These are phyloP conservation scores for Ahaetulla prasina DNA, from an alignment of 2,113 vertebrate genomes.

Conservation along the genomic window DNA sequence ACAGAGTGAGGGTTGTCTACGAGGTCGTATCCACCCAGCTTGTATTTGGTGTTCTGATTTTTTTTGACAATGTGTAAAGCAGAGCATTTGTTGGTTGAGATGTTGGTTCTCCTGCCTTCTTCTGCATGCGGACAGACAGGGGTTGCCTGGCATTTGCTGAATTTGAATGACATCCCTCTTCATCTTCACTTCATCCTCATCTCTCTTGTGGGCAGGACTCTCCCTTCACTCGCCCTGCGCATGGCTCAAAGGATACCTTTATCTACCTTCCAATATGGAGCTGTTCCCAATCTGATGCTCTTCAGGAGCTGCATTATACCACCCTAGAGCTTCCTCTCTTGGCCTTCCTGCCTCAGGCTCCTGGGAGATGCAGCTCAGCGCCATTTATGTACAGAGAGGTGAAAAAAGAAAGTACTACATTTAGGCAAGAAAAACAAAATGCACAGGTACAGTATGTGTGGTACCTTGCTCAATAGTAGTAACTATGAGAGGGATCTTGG, in stretches of 20 bases:
- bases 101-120: background rate
- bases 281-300: background rate
- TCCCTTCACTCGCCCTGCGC: background rate
- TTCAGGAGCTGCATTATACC: background rate
- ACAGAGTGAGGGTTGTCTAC: too few relatives aligned
- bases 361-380: background rate
- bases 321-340: background rate
- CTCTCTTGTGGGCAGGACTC: background rate
- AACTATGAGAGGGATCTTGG: too few relatives aligned
- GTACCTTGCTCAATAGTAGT: too few relatives aligned
- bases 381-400: background rate
- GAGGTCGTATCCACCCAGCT: too few relatives aligned
- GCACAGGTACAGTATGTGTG: too few relatives aligned
- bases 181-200: background rate
- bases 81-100: too few relatives aligned
- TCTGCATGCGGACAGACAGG: too few relatives aligned
- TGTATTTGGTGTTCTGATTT: too few relatives aligned
- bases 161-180: background rate
- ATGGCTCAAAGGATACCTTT: background rate
- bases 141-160: background rate
- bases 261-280: background rate
- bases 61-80: too few relatives aligned
- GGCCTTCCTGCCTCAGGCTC: background rate
- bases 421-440: too few relatives aligned
- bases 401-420: too few relatives aligned